Conservation (phyloP, 2,888 invertebrate species). For the Dichetophora obliterata region DNA sequence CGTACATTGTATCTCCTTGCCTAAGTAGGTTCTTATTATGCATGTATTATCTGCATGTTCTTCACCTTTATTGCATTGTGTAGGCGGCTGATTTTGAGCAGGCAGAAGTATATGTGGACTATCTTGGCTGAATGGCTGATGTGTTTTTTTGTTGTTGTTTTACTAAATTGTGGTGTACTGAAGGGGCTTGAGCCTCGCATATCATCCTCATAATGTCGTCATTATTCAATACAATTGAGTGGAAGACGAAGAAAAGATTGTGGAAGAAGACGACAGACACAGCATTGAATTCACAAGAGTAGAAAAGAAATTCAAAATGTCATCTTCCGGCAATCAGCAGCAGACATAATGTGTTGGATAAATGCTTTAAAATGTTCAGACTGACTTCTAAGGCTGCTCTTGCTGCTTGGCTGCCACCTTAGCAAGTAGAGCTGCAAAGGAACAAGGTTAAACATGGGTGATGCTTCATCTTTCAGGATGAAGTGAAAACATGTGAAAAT, state of each 20-base stretch:
- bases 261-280: background rate
- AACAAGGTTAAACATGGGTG: background rate
- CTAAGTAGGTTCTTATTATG: slow-evolving; percentile 30
- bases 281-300: slow-evolving; percentile 9
- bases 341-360: slow-evolving; percentile 8
- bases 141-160: too few relatives aligned
- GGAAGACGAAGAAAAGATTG: slow-evolving; percentile 46
- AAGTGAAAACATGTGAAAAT: background rate
- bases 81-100: slow-evolving; percentile 33
- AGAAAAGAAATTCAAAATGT: slow-evolving; percentile 30
- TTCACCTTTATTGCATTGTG: slow-evolving; percentile 32
- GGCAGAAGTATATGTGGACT: background rate
- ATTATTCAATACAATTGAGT: slow-evolving; percentile 38
- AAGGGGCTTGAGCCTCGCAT: background rate
- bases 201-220: slow-evolving; percentile 17
- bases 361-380: background rate
- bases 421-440: background rate
- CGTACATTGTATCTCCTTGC: background rate
- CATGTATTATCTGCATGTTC: slow-evolving; percentile 47
- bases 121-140: background rate
- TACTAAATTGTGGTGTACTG: background rate
- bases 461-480: too few relatives aligned
- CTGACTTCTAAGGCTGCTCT: background rate
- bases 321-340: slow-evolving; percentile 36
- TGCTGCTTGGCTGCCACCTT: background rate